Evolutionary conservation across 2,797 vertebrate genomes (phyloP), one percentile per base, ranked within the genome.

Genomic region (Sebastes hopkinsi): DNA sequence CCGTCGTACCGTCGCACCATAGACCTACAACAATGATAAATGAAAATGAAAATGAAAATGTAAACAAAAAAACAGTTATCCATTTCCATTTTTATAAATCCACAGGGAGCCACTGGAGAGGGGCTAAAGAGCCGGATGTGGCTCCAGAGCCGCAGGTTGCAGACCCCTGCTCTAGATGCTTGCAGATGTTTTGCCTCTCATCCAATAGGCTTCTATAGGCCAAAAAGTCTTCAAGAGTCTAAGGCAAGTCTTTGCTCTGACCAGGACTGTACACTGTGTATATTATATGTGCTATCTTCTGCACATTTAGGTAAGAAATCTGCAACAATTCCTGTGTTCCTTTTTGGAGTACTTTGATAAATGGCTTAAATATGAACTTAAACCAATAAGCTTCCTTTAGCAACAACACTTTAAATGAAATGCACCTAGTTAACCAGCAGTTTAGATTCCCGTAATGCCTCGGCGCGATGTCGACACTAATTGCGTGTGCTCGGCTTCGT

Each of bases 401-500:
- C 7, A 29, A 46, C 58, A 22, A 52, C 38, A 38, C 75, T 42
- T 25, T 13, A 23, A 36, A 56, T 36, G 16, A 79, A 60, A 68
- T 16, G 59, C 67, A 66, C 13, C 13, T 22, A 67, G 62, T 81
- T 71, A 80, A 75, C 14, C 71, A 74, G 84, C 80, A 50, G 66
- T 72, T 72, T 20, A 22, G 32, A 64, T 77, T 68, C 81, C 64
- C 23, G 55, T 23, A 29, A 81, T 16, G 73, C 13, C 65, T 76
- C 52, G 11, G 80, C 18, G 16, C 12, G 11, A 74, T 36, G 72
- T 55, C 58, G 42, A 74, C 84, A 68, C 60, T 83, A 88, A 89
- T 79, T 89, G 74, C 29, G 46, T 64, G 42, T 27, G 81, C 75
- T 81, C 36, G 64, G 82, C 79, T 85, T 81, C 80, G 86, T 67